Evolutionary conservation across 1,140 invertebrate genomes (phyloP).

Genomic region (Drosophila busckii): DNA sequence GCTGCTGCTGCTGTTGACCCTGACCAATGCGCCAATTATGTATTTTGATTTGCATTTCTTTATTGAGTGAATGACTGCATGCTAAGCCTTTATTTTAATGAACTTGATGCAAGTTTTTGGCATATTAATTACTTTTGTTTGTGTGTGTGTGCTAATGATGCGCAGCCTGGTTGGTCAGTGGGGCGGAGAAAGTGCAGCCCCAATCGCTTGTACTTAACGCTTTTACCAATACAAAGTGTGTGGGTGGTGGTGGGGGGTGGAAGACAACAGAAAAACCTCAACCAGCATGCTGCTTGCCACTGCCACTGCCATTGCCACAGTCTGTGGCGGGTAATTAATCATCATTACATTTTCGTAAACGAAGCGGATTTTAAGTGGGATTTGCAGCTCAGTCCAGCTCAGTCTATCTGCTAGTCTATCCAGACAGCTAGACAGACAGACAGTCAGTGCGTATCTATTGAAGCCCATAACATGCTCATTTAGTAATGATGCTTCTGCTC

Average conservation of each 20-base stretch:
- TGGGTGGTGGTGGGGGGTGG: too few relatives aligned
- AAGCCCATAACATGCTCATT: constrained; percentile 64
- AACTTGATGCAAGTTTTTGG: constrained; percentile 21
- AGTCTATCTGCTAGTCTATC: neutral
- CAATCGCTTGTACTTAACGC: constrained; percentile 52
- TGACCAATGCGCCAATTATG: too few relatives aligned
- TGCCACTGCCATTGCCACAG: constrained; percentile 26
- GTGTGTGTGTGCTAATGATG: constrained; percentile 25
- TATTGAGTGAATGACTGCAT: constrained; percentile 4
- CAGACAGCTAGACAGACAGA: constrained; percentile 3
- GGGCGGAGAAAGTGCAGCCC: constrained; percentile 24
- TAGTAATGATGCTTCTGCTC: constrained; percentile 57
- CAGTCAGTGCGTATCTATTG: constrained; percentile 25
- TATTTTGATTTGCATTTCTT: constrained; percentile 10
- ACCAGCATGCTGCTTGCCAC: constrained; percentile 29
- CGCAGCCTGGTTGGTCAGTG: constrained; percentile 22
- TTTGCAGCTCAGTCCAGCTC: constrained; percentile 63
- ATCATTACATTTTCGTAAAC: constrained; percentile 77
- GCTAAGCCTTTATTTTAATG: constrained; percentile 43
- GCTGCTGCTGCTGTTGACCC: neutral
- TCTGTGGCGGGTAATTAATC: constrained; percentile 64
- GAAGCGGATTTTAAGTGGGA: constrained; percentile 76
- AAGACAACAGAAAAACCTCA: constrained; percentile 42
- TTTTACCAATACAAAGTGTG: too few relatives aligned
- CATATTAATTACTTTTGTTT: constrained; percentile 55